Conservation (phyloP, 2,888 invertebrate genomes). For the Aporophyla lueneburgensis region DNA sequence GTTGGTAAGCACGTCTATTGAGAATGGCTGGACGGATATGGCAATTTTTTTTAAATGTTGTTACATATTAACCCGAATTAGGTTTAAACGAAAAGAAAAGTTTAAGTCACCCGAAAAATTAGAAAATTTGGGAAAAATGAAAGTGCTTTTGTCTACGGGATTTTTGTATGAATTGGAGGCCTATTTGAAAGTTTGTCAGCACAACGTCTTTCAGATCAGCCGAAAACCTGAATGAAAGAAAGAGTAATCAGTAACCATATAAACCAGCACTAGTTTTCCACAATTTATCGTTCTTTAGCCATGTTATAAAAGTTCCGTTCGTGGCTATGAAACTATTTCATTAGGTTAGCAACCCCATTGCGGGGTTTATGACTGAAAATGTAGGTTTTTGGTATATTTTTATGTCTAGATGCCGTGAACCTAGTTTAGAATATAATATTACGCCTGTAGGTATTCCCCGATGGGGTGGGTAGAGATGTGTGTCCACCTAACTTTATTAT, state of each 20-base stretch:
- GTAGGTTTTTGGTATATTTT: constrained; percentile 29
- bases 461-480: not conserved
- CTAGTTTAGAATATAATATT: not conserved
- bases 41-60: no score
- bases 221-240: not conserved
- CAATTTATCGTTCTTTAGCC: constrained; percentile 6
- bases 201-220: no score
- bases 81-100: no score
- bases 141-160: no score
- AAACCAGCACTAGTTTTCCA: not conserved
- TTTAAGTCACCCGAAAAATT: no score
- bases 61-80: no score
- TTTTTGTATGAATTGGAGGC: no score
- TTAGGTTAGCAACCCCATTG: constrained; percentile 49
- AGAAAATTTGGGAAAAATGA: no score
- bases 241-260: not conserved
- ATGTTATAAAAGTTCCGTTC: constrained; percentile 35
- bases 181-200: no score
- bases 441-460: not conserved
- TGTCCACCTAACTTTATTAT: no score
- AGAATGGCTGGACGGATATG: no score
- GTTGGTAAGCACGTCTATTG: no score
- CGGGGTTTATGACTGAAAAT: constrained; percentile 47
- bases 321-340: constrained; percentile 44
- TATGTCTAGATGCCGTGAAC: constrained; percentile 18